Evolutionary conservation across 2,113 vertebrate species (phyloP).

Genomic region (Mirza zaza): DNA sequence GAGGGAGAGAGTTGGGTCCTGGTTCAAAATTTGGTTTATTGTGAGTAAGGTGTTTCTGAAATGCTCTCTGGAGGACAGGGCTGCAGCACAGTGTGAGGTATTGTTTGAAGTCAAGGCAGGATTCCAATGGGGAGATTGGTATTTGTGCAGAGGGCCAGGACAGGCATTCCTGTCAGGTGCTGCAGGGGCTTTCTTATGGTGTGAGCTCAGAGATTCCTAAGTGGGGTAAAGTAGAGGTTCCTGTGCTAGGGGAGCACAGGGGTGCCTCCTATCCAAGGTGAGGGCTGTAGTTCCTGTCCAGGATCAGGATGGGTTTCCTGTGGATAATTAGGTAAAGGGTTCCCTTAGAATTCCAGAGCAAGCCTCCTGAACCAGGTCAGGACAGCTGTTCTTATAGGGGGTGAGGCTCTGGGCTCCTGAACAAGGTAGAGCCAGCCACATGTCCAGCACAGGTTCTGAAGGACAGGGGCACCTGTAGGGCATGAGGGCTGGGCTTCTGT

Average conservation of each 20-base stretch:
- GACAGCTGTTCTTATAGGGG: background rate
- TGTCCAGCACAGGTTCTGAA: background rate
- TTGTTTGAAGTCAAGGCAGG: background rate
- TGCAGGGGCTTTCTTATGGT: background rate
- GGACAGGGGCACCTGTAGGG: background rate
- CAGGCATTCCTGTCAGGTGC: background rate
- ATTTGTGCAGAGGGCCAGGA: background rate
- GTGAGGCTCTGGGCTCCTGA: background rate
- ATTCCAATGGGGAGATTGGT: background rate
- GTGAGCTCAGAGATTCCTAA: background rate
- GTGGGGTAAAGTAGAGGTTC: background rate
- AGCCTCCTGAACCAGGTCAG: background rate
- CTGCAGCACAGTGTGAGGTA: background rate
- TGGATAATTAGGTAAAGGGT: background rate
- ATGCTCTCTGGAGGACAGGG: background rate
- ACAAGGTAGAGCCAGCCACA: background rate
- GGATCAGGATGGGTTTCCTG: background rate
- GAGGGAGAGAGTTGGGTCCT: background rate
- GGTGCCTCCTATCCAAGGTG: background rate
- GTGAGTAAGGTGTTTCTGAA: background rate
- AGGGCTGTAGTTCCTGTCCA: background rate
- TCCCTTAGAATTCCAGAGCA: background rate
- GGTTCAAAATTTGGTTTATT: constrained; percentile 1
- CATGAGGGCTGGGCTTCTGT: background rate
- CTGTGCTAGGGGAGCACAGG: background rate